Evolutionary conservation across 2,888 invertebrate genomes (phyloP), one percentile per base, ranked within the genome.

Genomic region (Drosophila glabriapex): DNA sequence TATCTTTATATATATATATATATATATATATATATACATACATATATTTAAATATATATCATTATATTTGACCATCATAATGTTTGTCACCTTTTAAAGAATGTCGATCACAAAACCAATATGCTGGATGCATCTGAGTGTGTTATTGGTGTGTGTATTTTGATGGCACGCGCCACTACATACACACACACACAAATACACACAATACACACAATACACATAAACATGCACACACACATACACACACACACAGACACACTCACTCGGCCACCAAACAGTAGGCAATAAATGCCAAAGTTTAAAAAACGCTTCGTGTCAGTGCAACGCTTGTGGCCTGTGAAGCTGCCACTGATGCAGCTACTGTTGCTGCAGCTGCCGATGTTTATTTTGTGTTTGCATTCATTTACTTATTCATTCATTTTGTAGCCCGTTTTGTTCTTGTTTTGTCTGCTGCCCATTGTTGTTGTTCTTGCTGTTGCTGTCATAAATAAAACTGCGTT

Each of bases 201-300:
- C n/a, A n/a, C n/a, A 49, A n/a, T n/a, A 43, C 69, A 69, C 73
- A 76, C 64, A 73, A 56, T 19, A 19, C 19, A 33, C 31, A 31
- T 14, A 16, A 1, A 39, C 39, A 39, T 1, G 16, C 16, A 37
- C 33, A 33, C 4, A 33, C 35, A 19, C n/a, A 46, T 33, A 68
- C 60, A 68, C 62, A 35, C 52, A 56, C 33, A 31, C 5, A 9
- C 33, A 28, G 9, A 31, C 10, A 41, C 22, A 62, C 37, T 25
- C 39, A 2, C 22, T 16, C 19, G 49, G 37, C 52, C 65, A 46
- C 16, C 31, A 49, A 9, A 41, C 39, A 10, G 22, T 28, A 56
- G 70, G 77, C 77, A 75, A 82, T 84, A 77, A 81, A 76, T 82
- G 88, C 70, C 77, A 82, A 85, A 76, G 82, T 69, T 83, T 73